These are phyloP conservation scores for Reticulitermes lucifugus DNA, from an alignment of 2,888 invertebrate genomes.

Conservation along the genomic window DNA sequence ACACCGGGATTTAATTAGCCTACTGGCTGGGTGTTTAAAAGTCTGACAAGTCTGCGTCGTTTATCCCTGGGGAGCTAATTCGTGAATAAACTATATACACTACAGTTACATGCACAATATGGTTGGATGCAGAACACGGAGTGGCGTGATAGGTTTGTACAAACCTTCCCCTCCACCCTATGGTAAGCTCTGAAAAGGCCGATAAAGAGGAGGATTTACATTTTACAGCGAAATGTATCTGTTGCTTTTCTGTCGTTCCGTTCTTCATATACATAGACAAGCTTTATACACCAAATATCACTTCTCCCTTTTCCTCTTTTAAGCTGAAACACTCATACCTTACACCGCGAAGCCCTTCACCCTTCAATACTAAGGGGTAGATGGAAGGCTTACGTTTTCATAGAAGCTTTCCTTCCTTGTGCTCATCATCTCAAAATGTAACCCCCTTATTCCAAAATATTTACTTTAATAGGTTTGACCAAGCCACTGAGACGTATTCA, in stretches of 20 bases:
- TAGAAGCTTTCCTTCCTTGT: neutral
- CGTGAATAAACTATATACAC: neutral
- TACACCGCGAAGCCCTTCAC: neutral
- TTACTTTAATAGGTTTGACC: constrained; percentile 23
- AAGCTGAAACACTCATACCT: constrained; percentile 23
- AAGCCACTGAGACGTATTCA: neutral
- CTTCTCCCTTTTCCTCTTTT: neutral
- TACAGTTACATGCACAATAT: neutral
- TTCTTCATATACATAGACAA: constrained; percentile 10
- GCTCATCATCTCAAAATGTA: constrained; percentile 24
- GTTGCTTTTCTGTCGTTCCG: constrained; percentile 25
- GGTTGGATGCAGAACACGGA: neutral
- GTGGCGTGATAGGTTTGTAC: neutral
- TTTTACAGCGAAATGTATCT: constrained; percentile 30
- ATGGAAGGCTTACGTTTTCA: neutral
- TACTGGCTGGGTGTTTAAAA: constrained; percentile 3
- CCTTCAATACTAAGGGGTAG: neutral
- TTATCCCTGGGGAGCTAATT: neutral
- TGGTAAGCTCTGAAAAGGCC: neutral
- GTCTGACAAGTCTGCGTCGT: neutral
- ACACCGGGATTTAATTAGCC: constrained; percentile 31
- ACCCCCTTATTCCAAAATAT: constrained; percentile 34
- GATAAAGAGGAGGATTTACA: constrained; percentile 7
- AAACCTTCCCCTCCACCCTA: neutral
- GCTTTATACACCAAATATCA: constrained; percentile 1